phyloP scores from a whole-genome alignment of 2,797 vertebrate genomes.

The Danio choprae region DNA sequence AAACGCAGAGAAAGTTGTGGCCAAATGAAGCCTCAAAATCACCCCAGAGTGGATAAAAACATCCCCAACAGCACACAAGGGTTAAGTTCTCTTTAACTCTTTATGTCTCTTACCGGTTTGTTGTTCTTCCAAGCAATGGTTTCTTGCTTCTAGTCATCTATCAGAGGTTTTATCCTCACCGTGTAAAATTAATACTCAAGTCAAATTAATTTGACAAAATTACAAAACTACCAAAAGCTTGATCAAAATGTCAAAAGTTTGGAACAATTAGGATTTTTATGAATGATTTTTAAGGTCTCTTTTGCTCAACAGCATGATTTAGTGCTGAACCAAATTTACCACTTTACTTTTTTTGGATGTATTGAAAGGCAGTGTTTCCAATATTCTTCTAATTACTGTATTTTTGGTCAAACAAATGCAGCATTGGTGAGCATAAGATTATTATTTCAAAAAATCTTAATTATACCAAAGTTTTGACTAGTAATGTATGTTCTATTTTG shows the following conservation, averaged over 20 bases:
- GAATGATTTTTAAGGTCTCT: not conserved
- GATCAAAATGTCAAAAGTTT: not conserved
- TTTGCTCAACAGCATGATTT: not conserved
- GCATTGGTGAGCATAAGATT: not conserved
- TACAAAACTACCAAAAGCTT: not conserved
- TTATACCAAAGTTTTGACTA: not conserved
- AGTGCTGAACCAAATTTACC: no score
- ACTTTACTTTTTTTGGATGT: no score
- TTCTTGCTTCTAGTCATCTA: conserved; percentile 7
- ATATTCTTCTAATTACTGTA: no score
- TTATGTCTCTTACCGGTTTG: not conserved
- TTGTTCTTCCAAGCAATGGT: conserved; percentile 19
- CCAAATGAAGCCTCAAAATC: no score
- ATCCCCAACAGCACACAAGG: no score
- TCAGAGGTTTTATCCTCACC: not conserved
- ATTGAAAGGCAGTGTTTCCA: not conserved
- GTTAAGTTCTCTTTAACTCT: not conserved
- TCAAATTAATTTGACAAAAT: not conserved
- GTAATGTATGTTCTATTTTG: not conserved
- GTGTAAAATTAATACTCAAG: not conserved
- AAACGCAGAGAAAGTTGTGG: no score
- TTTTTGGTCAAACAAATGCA: not conserved
- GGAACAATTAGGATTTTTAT: not conserved
- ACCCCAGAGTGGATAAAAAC: no score
- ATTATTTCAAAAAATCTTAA: not conserved